Conservation (phyloP, 2,797 vertebrate genomes). For the Chelmon rostratus region DNA sequence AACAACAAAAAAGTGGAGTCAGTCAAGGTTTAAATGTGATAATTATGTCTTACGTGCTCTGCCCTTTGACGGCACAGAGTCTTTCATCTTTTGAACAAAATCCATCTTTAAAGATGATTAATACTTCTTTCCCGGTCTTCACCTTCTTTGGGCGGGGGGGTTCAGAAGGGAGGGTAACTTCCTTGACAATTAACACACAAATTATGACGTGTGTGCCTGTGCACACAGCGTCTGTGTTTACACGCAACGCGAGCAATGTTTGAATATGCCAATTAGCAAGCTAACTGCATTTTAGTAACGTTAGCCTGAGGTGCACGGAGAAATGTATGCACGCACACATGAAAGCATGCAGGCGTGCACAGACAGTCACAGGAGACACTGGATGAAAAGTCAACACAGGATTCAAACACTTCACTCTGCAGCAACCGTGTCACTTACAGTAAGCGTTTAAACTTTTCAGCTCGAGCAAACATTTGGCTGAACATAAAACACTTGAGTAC, state of each 20-base stretch:
- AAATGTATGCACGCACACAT: slow-evolving; percentile 18
- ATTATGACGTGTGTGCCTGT: slow-evolving; percentile 8
- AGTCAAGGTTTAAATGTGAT: slow-evolving; percentile 18
- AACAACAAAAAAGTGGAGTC: not conserved
- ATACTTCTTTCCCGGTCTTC: slow-evolving; percentile 12
- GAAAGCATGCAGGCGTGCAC: not conserved
- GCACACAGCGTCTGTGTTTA: slow-evolving; percentile 35
- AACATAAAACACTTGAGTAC: slow-evolving; percentile 10
- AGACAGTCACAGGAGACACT: not conserved
- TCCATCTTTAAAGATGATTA: slow-evolving; percentile 46
- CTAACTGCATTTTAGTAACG: slow-evolving; percentile 24
- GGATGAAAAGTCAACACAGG: slow-evolving; percentile 13
- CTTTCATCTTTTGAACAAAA: slow-evolving; percentile 41
- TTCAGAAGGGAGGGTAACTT: slow-evolving; percentile 43
- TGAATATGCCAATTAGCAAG: slow-evolving; percentile 39
- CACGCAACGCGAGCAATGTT: slow-evolving; percentile 21
- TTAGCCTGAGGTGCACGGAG: slow-evolving; percentile 4
- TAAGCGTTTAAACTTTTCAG: slow-evolving; percentile 26
- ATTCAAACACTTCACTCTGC: slow-evolving; percentile 11
- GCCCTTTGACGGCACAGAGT: slow-evolving; percentile 16
- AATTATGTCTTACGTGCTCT: not conserved
- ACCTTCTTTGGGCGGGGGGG: slow-evolving; percentile 8
- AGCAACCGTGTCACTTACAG: slow-evolving; percentile 15
- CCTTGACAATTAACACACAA: slow-evolving; percentile 25
- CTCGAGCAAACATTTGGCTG: slow-evolving; percentile 32